A percentile compares a stretch with the other conserved stretches of the same genome.
phyloP scores from a whole-genome alignment of 2,113 vertebrate genomes.

The Gallinago media region DNA sequence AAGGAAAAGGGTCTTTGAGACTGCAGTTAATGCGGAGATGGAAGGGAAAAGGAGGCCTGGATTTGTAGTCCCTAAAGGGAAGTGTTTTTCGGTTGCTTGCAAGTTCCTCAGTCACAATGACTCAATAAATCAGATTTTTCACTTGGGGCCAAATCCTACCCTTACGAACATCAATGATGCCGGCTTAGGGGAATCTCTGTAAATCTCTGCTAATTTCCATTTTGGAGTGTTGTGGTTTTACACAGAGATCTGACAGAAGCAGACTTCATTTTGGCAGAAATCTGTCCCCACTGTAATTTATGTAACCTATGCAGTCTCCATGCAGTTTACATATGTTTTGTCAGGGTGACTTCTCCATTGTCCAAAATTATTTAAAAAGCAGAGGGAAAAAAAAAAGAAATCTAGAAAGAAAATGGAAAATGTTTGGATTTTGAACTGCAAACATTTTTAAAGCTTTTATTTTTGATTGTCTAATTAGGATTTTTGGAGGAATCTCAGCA shows the following conservation, averaged over 20 bases:
- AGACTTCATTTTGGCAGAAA: slow-evolving; percentile 46
- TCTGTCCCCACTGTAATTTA: background rate
- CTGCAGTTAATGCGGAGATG: background rate
- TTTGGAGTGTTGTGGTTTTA: slow-evolving; percentile 30
- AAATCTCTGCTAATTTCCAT: slow-evolving; percentile 58
- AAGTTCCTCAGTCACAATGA: slow-evolving; percentile 28
- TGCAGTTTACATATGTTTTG: background rate
- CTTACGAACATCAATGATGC: background rate
- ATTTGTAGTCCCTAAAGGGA: background rate
- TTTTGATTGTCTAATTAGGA: background rate
- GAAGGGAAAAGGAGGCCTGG: background rate
- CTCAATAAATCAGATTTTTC: slow-evolving; percentile 53
- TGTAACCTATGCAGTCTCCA: background rate
- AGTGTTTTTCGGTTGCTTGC: background rate
- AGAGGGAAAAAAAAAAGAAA: rapidly evolving
- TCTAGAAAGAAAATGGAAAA: background rate
- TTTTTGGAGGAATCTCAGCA: background rate
- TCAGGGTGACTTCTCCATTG: slow-evolving; percentile 8
- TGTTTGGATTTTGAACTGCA: background rate
- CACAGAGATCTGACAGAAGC: slow-evolving; percentile 22
- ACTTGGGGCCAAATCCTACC: slow-evolving; percentile 8
- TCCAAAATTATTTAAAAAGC: background rate
- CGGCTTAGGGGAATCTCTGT: slow-evolving; percentile 25
- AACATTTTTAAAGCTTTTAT: background rate
- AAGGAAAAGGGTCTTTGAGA: background rate